A percentile compares a stretch with the other conserved stretches of the same genome.
These are phyloP conservation scores for Campoplex nolae DNA, from an alignment of 2,888 invertebrate genomes.

Conservation along the genomic window DNA sequence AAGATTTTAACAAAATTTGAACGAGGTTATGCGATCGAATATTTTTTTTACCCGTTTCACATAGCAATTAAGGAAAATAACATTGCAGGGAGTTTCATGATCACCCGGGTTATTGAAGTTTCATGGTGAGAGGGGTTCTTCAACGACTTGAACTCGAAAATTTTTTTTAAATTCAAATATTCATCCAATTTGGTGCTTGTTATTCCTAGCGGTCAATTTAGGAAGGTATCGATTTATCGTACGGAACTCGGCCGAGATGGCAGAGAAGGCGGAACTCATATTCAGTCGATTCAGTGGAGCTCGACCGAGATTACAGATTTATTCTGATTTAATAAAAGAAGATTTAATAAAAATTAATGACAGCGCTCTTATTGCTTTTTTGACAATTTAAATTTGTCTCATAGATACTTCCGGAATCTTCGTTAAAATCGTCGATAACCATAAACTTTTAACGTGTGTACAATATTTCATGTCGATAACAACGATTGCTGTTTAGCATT, in stretches of 20 bases:
- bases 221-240: background rate
- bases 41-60: too few relatives aligned
- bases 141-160: too few relatives aligned
- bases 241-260: background rate
- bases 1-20: too few relatives aligned
- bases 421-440: conserved; percentile 3
- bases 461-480: background rate
- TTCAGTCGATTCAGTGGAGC: background rate
- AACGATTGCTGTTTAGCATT: background rate
- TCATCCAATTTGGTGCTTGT: background rate
- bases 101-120: too few relatives aligned
- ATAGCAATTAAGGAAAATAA: too few relatives aligned
- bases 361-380: background rate
- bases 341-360: too few relatives aligned
- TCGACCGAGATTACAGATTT: background rate
- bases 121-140: too few relatives aligned
- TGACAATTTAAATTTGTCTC: background rate
- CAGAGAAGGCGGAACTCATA: too few relatives aligned
- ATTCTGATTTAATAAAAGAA: background rate
- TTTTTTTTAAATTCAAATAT: too few relatives aligned
- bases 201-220: too few relatives aligned
- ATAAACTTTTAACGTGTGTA: background rate
- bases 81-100: too few relatives aligned
- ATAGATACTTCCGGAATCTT: conserved; percentile 15
- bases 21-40: too few relatives aligned